Evolutionary conservation across 23 tunicate genomes (phyloP).

Genomic region (Trididemnum clinides): DNA sequence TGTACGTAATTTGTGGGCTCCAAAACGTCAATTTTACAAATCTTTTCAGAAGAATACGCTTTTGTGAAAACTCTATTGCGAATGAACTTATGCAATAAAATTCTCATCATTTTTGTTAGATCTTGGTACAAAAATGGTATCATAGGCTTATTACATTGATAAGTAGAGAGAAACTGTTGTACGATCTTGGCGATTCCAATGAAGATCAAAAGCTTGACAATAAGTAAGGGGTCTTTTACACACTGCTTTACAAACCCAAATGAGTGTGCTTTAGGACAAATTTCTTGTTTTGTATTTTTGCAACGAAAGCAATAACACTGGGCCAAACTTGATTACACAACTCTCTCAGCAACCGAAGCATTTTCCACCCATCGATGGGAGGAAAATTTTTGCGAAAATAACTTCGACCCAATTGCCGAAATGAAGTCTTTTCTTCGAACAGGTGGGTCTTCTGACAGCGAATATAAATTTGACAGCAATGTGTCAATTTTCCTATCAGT

Average conservation of each 20-base stretch:
- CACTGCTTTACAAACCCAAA: not conserved
- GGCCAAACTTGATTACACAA: not conserved
- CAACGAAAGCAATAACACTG: not conserved
- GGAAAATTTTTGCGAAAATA: not conserved
- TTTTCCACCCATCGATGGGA: not conserved
- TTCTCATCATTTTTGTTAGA: not conserved
- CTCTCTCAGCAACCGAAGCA: not conserved
- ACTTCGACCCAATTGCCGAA: not conserved
- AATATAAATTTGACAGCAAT: not conserved
- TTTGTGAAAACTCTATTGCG: not conserved
- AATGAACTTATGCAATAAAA: not conserved
- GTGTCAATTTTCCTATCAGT: slow-evolving; percentile 8
- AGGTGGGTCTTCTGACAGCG: not conserved
- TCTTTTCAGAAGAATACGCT: not conserved
- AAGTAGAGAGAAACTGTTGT: not conserved
- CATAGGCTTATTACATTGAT: not conserved
- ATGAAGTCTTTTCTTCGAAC: not conserved
- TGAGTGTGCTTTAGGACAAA: not conserved
- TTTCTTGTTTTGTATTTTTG: not conserved
- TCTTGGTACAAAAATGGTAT: not conserved
- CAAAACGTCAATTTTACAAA: not conserved
- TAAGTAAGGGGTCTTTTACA: not conserved
- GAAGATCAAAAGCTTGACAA: not conserved
- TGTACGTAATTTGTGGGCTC: not conserved
- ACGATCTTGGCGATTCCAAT: not conserved